Conservation (phyloP, 2,888 invertebrate genomes). For the Napeogenes sylphis region DNA sequence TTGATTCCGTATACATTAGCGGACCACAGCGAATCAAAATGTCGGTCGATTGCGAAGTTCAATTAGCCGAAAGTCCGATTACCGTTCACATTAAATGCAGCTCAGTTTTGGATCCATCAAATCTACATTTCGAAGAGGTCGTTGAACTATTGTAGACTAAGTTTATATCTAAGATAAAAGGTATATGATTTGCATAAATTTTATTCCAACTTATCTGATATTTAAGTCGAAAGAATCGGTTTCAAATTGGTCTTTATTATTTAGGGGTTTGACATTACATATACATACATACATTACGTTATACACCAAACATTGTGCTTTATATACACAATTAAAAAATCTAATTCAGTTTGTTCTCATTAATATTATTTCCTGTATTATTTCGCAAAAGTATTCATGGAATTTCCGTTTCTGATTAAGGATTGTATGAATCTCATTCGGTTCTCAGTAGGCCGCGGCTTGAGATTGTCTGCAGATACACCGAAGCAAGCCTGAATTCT, state of each 20-base stretch:
- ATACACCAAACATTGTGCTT: neutral
- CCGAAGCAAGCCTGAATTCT: neutral
- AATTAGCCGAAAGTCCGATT: slow-evolving; percentile 10
- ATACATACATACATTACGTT: too few species aligned
- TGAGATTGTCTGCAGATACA: slow-evolving; percentile 1
- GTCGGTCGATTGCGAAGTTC: slow-evolving; percentile 17
- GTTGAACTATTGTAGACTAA: slow-evolving; percentile 21
- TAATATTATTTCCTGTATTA: neutral
- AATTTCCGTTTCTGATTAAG: slow-evolving; percentile 5
- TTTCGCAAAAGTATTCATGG: neutral
- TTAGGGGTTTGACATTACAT: too few species aligned
- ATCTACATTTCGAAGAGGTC: slow-evolving; percentile 39
- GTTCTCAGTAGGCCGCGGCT: neutral
- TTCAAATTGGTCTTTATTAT: too few species aligned
- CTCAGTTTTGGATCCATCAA: neutral
- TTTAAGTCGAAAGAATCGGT: too few species aligned
- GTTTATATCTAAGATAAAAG: too few species aligned
- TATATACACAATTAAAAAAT: neutral
- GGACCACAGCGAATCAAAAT: slow-evolving; percentile 19
- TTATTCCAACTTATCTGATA: too few species aligned
- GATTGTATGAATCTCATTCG: slow-evolving; percentile 1
- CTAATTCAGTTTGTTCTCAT: neutral
- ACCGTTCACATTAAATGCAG: neutral
- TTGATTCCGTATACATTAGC: too few species aligned
- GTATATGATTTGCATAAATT: too few species aligned